Evolutionary conservation across 2,797 vertebrate species (phyloP).

Genomic region (Peromyscus aztecus): DNA sequence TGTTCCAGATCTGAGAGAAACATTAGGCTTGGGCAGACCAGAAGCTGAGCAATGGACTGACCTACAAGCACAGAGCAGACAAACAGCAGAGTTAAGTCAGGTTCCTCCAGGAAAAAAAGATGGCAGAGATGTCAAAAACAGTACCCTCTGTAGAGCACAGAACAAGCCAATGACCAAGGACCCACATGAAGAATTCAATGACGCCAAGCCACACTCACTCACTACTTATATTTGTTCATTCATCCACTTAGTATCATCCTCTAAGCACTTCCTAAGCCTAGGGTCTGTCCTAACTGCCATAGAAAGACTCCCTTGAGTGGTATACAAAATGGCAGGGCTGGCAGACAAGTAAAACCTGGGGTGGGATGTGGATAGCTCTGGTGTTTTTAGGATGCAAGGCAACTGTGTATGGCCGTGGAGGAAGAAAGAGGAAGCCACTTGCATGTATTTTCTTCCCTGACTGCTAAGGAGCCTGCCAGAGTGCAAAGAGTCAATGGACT

Average conservation of each 20-base stretch:
- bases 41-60: neutral
- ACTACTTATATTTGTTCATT: neutral
- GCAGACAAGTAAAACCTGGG: neutral
- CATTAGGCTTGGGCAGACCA: neutral
- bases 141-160: neutral
- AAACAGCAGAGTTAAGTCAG: too few relatives aligned
- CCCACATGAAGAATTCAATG: neutral
- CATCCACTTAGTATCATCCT: neutral
- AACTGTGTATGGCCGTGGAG: fast-evolving
- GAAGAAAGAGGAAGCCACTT: neutral
- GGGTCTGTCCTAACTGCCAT: too few relatives aligned
- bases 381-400: fast-evolving
- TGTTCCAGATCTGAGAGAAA: neutral
- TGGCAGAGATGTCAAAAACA: neutral
- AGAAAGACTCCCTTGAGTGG: too few relatives aligned
- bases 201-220: too few relatives aligned
- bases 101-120: neutral
- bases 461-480: neutral
- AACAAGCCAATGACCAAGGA: neutral
- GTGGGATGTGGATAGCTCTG: fast-evolving
- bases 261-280: neutral
- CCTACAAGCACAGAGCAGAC: neutral
- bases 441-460: neutral
- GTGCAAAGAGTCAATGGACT: neutral
- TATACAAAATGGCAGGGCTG: neutral